Percentiles rank a stretch among this genome's conserved stretches.
These are phyloP conservation scores for Drosophila melanosoma DNA, from an alignment of 2,888 invertebrate genomes.

Conservation along the genomic window DNA sequence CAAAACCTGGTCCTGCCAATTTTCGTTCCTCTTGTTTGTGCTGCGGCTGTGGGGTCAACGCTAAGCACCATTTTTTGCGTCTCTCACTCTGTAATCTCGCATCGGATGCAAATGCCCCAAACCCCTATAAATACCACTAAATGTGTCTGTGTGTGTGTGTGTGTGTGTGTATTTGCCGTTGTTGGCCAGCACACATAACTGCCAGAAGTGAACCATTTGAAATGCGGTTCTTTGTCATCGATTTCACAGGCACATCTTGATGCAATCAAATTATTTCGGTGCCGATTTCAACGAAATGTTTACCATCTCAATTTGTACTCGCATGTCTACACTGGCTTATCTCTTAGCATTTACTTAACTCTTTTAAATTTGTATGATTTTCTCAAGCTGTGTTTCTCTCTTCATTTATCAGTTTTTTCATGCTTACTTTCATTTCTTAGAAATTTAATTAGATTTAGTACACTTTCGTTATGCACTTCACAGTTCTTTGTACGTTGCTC, in stretches of 20 bases:
- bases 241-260: background rate
- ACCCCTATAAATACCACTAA: background rate
- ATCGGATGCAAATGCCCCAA: constrained; percentile 36
- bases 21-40: constrained; percentile 65
- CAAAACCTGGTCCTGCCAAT: constrained; percentile 51
- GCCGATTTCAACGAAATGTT: background rate
- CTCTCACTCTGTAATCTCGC: constrained; percentile 7
- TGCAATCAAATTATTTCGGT: background rate
- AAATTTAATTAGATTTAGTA: too few species aligned
- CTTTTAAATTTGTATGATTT: background rate
- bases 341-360: background rate
- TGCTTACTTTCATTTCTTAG: too few species aligned
- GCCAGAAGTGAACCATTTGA: background rate
- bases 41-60: constrained; percentile 25
- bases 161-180: background rate
- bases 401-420: too few species aligned
- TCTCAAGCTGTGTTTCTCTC: background rate
- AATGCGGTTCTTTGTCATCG: background rate
- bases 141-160: background rate
- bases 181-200: background rate
- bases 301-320: background rate
- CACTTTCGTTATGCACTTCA: too few species aligned
- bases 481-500: too few species aligned
- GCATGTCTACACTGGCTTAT: background rate
- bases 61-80: constrained; percentile 37